Evolutionary conservation across 2,888 invertebrate genomes (phyloP).

Genomic region (Hetaerina titia): DNA sequence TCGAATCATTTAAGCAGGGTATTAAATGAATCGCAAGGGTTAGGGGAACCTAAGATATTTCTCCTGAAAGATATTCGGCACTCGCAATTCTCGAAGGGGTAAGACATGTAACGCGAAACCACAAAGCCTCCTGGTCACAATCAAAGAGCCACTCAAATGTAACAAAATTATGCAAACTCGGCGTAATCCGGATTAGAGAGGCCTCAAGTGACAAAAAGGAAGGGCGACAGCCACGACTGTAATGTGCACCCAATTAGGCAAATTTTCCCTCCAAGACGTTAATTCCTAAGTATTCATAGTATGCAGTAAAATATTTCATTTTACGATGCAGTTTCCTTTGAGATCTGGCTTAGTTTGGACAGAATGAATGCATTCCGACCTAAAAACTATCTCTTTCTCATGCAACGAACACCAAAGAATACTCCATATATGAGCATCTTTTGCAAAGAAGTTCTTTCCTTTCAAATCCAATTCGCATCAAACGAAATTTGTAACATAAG

Average conservation of each 20-base stretch:
- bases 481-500: not conserved
- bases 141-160: not conserved
- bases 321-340: not conserved
- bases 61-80: not conserved
- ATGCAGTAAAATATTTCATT: not conserved
- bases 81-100: not conserved
- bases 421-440: not conserved
- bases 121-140: not conserved
- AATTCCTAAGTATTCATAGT: not conserved
- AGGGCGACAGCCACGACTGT: not conserved
- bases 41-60: not conserved
- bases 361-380: not conserved
- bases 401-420: not conserved
- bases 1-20: not conserved
- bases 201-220: not conserved
- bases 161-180: not conserved
- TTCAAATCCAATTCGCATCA: not conserved
- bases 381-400: not conserved
- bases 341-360: not conserved
- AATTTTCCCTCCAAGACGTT: not conserved
- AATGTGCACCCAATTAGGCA: not conserved
- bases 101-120: not conserved
- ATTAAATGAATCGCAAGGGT: not conserved
- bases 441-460: constrained; percentile 9
- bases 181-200: not conserved